These are phyloP conservation scores for Enteromius afrohamiltoni DNA, from an alignment of 2,797 vertebrate genomes.

Conservation along the genomic window DNA sequence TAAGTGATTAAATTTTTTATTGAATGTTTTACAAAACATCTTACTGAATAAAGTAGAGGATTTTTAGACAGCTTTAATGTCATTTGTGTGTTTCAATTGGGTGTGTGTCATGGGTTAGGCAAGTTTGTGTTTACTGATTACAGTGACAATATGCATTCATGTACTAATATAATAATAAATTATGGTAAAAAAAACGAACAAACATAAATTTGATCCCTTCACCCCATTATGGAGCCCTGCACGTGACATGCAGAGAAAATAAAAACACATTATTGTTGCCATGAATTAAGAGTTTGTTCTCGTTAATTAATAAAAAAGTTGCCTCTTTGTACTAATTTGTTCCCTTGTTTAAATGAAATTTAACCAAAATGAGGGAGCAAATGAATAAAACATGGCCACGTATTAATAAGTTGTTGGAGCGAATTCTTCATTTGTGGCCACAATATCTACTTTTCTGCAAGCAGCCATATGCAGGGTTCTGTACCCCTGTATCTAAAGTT, in stretches of 20 bases:
- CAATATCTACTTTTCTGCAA: neutral
- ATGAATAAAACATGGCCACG: neutral
- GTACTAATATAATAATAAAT: neutral
- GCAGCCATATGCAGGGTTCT: neutral
- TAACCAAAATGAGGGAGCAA: conserved; percentile 2
- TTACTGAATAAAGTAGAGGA: conserved; percentile 83
- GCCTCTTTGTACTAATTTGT: neutral
- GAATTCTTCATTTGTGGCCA: neutral
- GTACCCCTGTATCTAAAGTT: neutral
- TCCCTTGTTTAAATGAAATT: neutral
- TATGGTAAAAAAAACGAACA: neutral
- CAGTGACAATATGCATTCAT: neutral
- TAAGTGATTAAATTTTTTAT: conserved; percentile 82
- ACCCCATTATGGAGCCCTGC: neutral
- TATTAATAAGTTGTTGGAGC: neutral
- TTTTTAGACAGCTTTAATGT: conserved; percentile 76
- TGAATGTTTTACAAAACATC: conserved; percentile 84
- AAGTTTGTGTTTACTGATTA: neutral
- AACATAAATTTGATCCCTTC: neutral
- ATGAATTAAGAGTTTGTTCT: neutral
- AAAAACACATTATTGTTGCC: neutral
- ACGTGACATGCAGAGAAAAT: neutral
- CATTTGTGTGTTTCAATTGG: conserved; percentile 43
- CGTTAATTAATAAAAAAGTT: neutral
- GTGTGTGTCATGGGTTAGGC: conserved; percentile 13